These are phyloP conservation scores for Archaeoteleia sp. DNA, from an alignment of 2,888 invertebrate species.

Conservation along the genomic window DNA sequence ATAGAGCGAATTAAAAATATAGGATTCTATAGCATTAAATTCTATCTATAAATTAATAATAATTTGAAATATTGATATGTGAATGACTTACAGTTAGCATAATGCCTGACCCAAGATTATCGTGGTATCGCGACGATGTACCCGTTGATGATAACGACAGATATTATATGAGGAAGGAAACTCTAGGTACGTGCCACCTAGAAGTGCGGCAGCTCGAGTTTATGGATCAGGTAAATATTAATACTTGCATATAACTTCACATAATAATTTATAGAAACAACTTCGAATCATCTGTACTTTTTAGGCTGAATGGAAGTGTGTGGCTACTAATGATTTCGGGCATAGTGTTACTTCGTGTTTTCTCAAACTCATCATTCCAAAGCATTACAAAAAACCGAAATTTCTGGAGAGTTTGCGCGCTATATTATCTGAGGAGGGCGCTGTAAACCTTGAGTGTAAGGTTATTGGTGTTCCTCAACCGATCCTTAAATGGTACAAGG, in stretches of 20 bases:
- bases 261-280: background rate
- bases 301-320: conserved; percentile 92
- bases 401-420: conserved; percentile 91
- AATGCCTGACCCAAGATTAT: conserved; percentile 86
- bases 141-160: conserved; percentile 82
- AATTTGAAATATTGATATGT: too few relatives aligned
- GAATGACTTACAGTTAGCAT: conserved; percentile 81
- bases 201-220: conserved; percentile 86
- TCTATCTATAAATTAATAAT: too few relatives aligned
- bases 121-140: conserved; percentile 93
- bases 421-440: conserved; percentile 90
- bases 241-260: background rate
- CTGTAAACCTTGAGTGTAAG: conserved; percentile 94
- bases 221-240: conserved; percentile 80
- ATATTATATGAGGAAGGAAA: conserved; percentile 82
- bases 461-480: conserved; percentile 94
- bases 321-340: conserved; percentile 91
- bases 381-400: conserved; percentile 91
- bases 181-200: conserved; percentile 83
- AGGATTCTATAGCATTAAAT: too few relatives aligned
- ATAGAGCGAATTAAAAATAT: too few relatives aligned
- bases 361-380: conserved; percentile 88
- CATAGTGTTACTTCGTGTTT: conserved; percentile 92
- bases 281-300: conserved; percentile 25
- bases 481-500: conserved; percentile 93